Evolutionary conservation across 1,140 invertebrate species (phyloP), one percentile per base, ranked within the genome.

Genomic region (Nasonia longicornis): DNA sequence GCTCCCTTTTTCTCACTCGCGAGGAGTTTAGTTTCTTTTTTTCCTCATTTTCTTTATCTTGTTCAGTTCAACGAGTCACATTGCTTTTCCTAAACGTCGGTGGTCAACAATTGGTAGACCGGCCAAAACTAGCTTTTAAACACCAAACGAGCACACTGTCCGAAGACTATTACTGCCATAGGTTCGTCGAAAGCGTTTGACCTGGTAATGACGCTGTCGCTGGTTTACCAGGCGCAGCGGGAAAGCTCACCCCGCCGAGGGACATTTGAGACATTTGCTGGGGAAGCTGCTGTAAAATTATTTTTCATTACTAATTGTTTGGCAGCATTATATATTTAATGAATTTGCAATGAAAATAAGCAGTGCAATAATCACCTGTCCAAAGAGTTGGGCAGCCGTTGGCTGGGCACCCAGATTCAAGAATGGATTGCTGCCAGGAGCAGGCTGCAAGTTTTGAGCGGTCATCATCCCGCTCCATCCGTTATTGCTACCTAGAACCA

Each of bases 261-360:
- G 90, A 91, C 87, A 93, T 89, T 83, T 90, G 88, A n/a, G 90
- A 88, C 91, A 93, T 92, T 87, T 93, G 92, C 84, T 93, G 92
- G 22, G 92, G 91, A 85, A 93, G 88, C 92, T 93, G 80, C 35
- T 58, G 52, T 58, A n/a, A 88, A 89, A 84, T 82, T 66, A 73
- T 69, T 75, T 69, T 72, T 67, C 38, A 80, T 71, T 66, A 26
- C 31, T 38, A n/a, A 3, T 66, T 74, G 38, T 42, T 42, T 42
- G 38, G 31, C 31, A 8, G 10, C 38, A 8, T 10, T 42, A 8
- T 42, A 42, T 42, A 1, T 8, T 42, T 8, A 42, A 11, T 42
- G 38, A 26, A 26, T 42, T 20, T n/a, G 11, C 31, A 11, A 63
- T 63, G 0, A 20, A 20, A 31, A 71, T 64, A 76, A 4, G 35